Conservation (phyloP, 2,113 vertebrate genomes). For the Callorhinus ursinus region DNA sequence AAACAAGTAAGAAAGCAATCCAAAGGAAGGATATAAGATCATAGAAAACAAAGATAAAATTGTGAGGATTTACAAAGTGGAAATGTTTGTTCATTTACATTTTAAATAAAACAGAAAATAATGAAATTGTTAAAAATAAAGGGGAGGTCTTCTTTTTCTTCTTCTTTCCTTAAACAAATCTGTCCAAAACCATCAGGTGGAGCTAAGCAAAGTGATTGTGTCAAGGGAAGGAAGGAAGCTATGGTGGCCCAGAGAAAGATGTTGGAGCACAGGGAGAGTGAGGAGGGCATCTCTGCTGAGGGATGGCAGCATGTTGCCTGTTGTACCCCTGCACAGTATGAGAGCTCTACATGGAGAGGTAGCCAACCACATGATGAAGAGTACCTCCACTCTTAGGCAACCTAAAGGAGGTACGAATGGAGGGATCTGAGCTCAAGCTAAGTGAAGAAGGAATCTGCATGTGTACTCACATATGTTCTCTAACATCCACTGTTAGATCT, state of each 20-base stretch:
- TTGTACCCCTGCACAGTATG: background rate
- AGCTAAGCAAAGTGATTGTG: background rate
- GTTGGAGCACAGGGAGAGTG: background rate
- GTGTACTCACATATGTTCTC: background rate
- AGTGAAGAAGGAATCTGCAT: background rate
- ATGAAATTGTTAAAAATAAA: background rate
- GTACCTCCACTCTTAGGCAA: background rate
- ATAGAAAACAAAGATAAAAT: background rate
- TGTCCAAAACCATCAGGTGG: background rate
- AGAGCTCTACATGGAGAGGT: background rate
- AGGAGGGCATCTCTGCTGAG: background rate
- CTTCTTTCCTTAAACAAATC: background rate
- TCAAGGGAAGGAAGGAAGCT: background rate
- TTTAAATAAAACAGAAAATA: background rate
- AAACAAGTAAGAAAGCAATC: background rate
- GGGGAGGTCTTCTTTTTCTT: background rate
- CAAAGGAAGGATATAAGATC: background rate
- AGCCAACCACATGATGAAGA: background rate
- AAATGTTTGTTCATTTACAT: background rate
- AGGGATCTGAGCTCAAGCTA: background rate
- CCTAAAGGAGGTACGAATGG: background rate
- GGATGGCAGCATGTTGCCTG: background rate
- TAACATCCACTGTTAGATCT: background rate
- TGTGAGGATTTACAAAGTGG: background rate
- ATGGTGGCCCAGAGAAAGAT: background rate